phyloP scores from a whole-genome alignment of 92 coral and sea anemone species.

The Pocillopora grandis region DNA sequence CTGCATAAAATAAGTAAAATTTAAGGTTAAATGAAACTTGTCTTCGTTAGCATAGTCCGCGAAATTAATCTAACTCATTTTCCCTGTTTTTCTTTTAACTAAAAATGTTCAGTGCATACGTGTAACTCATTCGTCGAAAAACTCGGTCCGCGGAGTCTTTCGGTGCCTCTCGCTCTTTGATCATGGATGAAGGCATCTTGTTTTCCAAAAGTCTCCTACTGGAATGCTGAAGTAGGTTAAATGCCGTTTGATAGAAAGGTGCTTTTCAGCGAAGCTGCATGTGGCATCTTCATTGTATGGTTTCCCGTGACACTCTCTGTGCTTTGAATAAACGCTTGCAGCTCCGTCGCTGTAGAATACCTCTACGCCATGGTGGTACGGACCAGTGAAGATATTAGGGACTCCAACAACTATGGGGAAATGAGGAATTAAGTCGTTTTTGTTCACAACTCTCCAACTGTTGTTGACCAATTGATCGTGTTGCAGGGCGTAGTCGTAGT shows the following conservation, averaged over 20 bases:
- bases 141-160: not conserved
- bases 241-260: conserved; percentile 1
- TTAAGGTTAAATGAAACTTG: no score
- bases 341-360: conserved; percentile 42
- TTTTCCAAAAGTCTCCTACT: conserved; percentile 33
- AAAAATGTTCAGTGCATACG: no score
- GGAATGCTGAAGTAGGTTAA: conserved; percentile 40
- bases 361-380: conserved; percentile 56
- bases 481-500: conserved; percentile 47
- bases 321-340: conserved; percentile 25
- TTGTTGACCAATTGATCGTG: conserved; percentile 49
- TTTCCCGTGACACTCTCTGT: conserved; percentile 48
- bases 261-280: conserved; percentile 19
- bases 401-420: conserved; percentile 17
- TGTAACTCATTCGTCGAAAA: not conserved
- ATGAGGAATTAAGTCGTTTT: conserved; percentile 44
- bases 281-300: conserved; percentile 36
- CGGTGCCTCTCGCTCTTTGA: not conserved
- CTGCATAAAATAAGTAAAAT: no score
- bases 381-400: conserved; percentile 12
- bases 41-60: no score
- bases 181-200: conserved; percentile 13
- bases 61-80: no score
- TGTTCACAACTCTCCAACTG: conserved; percentile 56
- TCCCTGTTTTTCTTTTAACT: no score